A percentile compares a stretch with the other conserved stretches of the same genome.
Evolutionary conservation across 2,113 vertebrate species (phyloP).

Genomic region (Mellivora capensis): DNA sequence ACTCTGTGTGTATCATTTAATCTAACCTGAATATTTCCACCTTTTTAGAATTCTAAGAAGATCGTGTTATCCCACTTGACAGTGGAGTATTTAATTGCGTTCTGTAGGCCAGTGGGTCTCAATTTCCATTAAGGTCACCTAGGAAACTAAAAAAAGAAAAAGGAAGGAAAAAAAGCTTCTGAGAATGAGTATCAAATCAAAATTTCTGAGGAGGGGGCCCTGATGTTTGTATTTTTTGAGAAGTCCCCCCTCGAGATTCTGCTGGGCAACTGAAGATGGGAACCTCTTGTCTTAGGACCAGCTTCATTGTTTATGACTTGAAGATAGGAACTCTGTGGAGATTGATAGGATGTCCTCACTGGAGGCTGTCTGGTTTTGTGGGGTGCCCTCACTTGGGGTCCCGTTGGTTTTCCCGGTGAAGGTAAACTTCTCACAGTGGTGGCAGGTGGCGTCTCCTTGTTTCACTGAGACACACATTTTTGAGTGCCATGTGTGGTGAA

Average conservation of each 20-base stretch:
- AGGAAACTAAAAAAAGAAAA: background rate
- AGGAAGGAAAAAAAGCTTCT: background rate
- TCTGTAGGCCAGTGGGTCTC: constrained; percentile 14
- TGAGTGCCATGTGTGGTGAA: background rate
- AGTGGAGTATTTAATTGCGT: constrained; percentile 59
- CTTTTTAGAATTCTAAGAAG: constrained; percentile 41
- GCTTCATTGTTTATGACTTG: background rate
- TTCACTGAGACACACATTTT: background rate
- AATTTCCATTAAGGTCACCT: constrained; percentile 58
- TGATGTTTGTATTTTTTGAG: background rate
- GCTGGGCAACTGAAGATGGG: background rate
- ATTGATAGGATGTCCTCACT: background rate
- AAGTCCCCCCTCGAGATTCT: background rate
- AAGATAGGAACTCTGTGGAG: background rate
- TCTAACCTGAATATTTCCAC: constrained; percentile 47
- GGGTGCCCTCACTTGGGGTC: background rate
- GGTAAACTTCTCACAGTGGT: background rate
- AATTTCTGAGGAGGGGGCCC: background rate
- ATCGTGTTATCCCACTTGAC: constrained; percentile 48
- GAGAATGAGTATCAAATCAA: background rate
- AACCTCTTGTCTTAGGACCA: background rate
- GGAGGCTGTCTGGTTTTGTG: background rate
- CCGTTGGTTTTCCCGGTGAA: background rate
- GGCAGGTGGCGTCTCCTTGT: background rate
- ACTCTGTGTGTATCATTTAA: constrained; percentile 41